These are phyloP conservation scores for Dinoponera quadriceps DNA, from an alignment of 1,140 invertebrate species.

Conservation along the genomic window DNA sequence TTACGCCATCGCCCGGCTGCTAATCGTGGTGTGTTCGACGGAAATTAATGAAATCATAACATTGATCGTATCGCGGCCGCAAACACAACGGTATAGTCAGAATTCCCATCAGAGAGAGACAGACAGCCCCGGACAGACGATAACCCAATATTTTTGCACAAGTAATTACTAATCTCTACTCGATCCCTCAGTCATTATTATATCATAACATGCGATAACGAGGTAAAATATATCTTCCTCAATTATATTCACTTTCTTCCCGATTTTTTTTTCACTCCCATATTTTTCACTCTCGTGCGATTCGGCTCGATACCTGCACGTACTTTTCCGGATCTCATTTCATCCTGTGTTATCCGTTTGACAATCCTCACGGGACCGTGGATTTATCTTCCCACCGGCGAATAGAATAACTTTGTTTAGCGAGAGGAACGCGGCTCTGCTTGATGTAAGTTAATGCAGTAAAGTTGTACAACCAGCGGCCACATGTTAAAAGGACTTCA, in stretches of 20 bases:
- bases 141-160: too few species aligned
- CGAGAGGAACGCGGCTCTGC: background rate
- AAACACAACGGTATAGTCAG: background rate
- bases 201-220: too few species aligned
- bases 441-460: background rate
- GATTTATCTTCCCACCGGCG: too few species aligned
- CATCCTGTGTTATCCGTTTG: background rate
- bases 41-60: conserved; percentile 35
- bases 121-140: too few species aligned
- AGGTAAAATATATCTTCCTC: too few species aligned
- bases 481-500: background rate
- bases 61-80: background rate
- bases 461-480: background rate
- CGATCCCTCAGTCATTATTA: too few species aligned
- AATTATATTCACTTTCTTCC: too few species aligned
- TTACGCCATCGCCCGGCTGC: background rate
- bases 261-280: too few species aligned
- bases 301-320: too few species aligned
- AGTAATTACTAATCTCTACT: too few species aligned
- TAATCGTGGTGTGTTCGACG: conserved; percentile 25
- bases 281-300: too few species aligned
- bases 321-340: background rate
- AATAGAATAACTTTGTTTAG: conserved; percentile 2
- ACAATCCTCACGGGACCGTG: background rate
- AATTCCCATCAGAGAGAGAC: too few species aligned